These are phyloP conservation scores for Actinernus sp. DNA, from an alignment of 92 coral and sea anemone species.

Conservation along the genomic window DNA sequence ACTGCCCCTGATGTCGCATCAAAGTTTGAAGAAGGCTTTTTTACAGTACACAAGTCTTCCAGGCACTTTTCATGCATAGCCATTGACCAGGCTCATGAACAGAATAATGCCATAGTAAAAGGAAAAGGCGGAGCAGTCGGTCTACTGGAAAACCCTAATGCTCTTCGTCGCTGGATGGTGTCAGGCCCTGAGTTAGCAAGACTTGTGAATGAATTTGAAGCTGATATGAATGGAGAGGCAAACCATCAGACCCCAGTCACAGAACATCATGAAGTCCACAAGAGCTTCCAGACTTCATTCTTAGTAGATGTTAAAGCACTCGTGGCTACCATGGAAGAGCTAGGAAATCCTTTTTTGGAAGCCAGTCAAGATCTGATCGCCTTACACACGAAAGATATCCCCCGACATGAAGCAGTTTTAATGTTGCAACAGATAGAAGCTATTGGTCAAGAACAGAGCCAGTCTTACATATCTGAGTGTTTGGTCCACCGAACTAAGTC, in stretches of 20 bases:
- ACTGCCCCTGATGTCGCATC: slow-evolving; percentile 44
- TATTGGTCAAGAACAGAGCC: slow-evolving; percentile 34
- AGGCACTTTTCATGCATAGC: slow-evolving; percentile 59
- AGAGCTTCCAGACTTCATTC: slow-evolving; percentile 50
- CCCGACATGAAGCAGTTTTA: slow-evolving; percentile 20
- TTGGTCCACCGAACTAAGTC: slow-evolving; percentile 28
- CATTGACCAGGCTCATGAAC: slow-evolving; percentile 70
- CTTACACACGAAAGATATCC: slow-evolving; percentile 21
- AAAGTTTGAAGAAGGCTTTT: slow-evolving; percentile 34
- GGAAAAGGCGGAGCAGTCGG: slow-evolving; percentile 68
- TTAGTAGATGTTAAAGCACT: slow-evolving; percentile 61
- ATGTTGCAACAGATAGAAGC: slow-evolving; percentile 14
- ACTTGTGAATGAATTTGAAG: slow-evolving; percentile 53
- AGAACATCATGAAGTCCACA: slow-evolving; percentile 60
- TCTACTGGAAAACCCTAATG: slow-evolving; percentile 52
- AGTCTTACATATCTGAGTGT: slow-evolving; percentile 16
- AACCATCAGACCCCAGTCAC: not conserved
- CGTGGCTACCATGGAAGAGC: slow-evolving; percentile 36
- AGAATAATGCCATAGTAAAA: slow-evolving; percentile 64
- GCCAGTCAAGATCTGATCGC: slow-evolving; percentile 27
- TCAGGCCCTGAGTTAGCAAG: slow-evolving; percentile 59
- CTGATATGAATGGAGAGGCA: slow-evolving; percentile 22
- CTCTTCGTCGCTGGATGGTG: slow-evolving; percentile 63
- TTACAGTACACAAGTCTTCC: slow-evolving; percentile 50
- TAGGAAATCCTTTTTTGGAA: slow-evolving; percentile 41